Base-by-base conservation (phyloP, 2,113 vertebrate genomes). In the Festucalex cinctus region DNA sequence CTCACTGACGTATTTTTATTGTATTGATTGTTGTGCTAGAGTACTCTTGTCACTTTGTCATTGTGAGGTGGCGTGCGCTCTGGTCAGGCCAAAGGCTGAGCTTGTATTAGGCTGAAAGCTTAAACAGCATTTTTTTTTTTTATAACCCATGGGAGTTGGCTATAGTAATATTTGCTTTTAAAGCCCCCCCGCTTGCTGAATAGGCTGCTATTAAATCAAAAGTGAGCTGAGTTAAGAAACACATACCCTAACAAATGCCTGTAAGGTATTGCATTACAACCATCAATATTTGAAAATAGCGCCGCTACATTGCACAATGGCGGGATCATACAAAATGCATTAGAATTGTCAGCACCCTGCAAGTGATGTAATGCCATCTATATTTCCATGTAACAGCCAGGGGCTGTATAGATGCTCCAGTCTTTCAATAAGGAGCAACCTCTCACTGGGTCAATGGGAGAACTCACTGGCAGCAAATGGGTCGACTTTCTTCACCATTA, bases 1-100 rank as follows among this genome's bases (percentile, higher is more conserved):
- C 80, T 69, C 82, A 39, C 49, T 1, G 28, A 24, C 67, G 79
- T 83, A 70, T 78, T 83, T 78, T 84, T 84, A 87, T 86, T 85
- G 77, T 84, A 87, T 86, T 85, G 77, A 86, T 67, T 46, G 67
- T 65, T 68, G 44, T 44, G 61, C 71, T 70, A 83, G 80, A 66
- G 73, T 66, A 79, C 70, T 65, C 3, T 64, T 63, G 59, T 67
- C 75, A 41, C 71, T 64, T 41, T 67, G 57, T 74, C 44, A 22
- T 26, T 9, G 28, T 9, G 35, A 69, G 69, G 58, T 36, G 67
- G 48, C 60, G 28, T 73, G 73, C 63, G 54, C n/a, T 39, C 59
- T 41, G 58, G 59, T 71, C 63, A 65, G 65, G 35, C 59, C 49
- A 43, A 36, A 51, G 37, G 32, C 43, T 35, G 61, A 2, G 20